Evolutionary conservation across 2,888 invertebrate species (phyloP).

Genomic region (Sycophila texana): DNA sequence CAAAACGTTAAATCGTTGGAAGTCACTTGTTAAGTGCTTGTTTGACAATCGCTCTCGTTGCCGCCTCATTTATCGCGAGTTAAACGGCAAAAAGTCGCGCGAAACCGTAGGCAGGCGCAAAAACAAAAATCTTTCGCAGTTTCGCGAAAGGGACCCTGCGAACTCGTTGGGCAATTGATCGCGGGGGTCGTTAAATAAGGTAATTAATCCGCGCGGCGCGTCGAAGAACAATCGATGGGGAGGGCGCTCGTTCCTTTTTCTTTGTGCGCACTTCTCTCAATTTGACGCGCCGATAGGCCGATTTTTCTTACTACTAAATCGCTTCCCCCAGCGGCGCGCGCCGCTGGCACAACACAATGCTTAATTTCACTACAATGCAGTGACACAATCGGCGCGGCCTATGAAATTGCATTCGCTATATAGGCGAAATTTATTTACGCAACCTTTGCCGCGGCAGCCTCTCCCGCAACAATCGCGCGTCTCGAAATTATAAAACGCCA

Average conservation of each 20-base stretch:
- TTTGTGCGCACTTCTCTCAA: not conserved
- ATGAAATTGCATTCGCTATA: not conserved
- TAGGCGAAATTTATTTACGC: not conserved
- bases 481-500: not conserved
- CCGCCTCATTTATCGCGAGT: too few species aligned
- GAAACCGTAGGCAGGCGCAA: too few species aligned
- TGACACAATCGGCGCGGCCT: conserved; percentile 1
- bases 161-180: too few species aligned
- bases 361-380: conserved; percentile 1
- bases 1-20: not conserved
- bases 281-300: not conserved
- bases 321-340: not conserved
- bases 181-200: not conserved
- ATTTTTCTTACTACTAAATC: not conserved
- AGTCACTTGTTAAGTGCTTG: not conserved
- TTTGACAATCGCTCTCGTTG: too few species aligned
- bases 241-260: too few species aligned
- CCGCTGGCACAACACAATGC: conserved; percentile 1
- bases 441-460: too few species aligned
- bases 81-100: too few species aligned
- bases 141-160: too few species aligned
- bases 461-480: not conserved
- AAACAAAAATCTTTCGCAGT: too few species aligned
- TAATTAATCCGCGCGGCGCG: too few species aligned
- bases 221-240: not conserved